Conservation (phyloP, 2,888 invertebrate genomes). For the Altica lythri region DNA sequence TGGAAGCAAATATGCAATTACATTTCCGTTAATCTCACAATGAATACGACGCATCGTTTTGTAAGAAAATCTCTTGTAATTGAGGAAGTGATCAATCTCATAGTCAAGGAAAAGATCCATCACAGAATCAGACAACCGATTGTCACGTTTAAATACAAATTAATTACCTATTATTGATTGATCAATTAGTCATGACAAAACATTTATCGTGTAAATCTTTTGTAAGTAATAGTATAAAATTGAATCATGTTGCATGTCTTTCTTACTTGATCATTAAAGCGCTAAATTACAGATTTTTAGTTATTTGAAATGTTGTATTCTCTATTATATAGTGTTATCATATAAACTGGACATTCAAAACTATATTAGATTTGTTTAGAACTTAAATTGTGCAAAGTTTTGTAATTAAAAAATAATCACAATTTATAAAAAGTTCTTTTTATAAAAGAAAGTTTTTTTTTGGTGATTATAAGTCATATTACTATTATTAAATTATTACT, state of each 20-base stretch:
- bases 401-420: too few relatives aligned
- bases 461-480: too few relatives aligned
- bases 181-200: constrained; percentile 21
- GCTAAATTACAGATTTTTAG: constrained; percentile 2
- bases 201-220: constrained; percentile 14
- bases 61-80: constrained; percentile 9
- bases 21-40: constrained; percentile 1
- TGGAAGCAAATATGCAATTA: constrained; percentile 4
- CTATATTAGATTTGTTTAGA: too few relatives aligned
- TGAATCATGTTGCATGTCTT: constrained; percentile 10
- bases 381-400: too few relatives aligned
- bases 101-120: constrained; percentile 12
- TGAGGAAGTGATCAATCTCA: constrained; percentile 15
- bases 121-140: constrained; percentile 10
- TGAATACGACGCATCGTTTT: constrained; percentile 11
- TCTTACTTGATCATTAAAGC: constrained; percentile 5
- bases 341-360: too few relatives aligned
- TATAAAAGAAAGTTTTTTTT: too few relatives aligned
- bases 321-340: too few relatives aligned
- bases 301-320: too few relatives aligned
- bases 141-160: constrained; percentile 21
- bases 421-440: too few relatives aligned
- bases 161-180: constrained; percentile 22
- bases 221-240: constrained; percentile 13
- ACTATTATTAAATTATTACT: too few relatives aligned